A percentile compares a stretch with the other conserved stretches of the same genome.
phyloP scores from a whole-genome alignment of 2,113 vertebrate genomes.

The Chamaea fasciata region DNA sequence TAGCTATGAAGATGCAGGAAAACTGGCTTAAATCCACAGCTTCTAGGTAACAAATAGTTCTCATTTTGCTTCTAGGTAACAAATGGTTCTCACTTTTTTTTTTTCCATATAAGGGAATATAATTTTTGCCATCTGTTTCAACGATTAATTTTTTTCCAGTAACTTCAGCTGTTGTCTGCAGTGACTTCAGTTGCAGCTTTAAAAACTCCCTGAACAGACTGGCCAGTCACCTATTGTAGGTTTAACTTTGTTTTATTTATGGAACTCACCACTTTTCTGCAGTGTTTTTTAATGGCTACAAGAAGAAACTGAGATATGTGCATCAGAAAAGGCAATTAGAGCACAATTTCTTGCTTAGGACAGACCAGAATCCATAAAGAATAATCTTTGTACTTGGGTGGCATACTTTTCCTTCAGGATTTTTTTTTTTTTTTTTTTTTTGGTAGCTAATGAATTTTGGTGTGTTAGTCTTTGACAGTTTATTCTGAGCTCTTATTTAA shows the following conservation, averaged over 20 bases:
- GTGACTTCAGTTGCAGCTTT: neutral
- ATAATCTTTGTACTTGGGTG: neutral
- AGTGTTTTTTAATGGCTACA: neutral
- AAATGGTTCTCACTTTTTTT: neutral
- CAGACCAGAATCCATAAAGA: neutral
- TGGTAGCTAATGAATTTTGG: neutral
- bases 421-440: neutral
- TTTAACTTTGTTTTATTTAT: neutral
- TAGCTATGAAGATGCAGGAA: slow-evolving; percentile 19
- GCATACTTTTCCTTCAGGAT: neutral
- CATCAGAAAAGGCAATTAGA: neutral
- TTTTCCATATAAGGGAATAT: neutral
- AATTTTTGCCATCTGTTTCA: neutral
- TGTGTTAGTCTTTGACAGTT: neutral
- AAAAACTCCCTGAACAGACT: neutral
- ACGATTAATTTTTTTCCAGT: slow-evolving; percentile 1
- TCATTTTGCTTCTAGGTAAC: neutral
- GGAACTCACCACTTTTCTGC: neutral
- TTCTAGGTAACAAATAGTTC: neutral
- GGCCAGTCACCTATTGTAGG: neutral
- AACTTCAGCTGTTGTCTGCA: neutral
- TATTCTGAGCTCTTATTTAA: neutral
- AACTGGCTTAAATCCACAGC: slow-evolving; percentile 13
- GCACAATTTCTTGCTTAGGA: neutral
- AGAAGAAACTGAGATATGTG: neutral